Evolutionary conservation across 2,113 vertebrate species (phyloP), one percentile per base, ranked within the genome.

Genomic region (Anoura caudifer): DNA sequence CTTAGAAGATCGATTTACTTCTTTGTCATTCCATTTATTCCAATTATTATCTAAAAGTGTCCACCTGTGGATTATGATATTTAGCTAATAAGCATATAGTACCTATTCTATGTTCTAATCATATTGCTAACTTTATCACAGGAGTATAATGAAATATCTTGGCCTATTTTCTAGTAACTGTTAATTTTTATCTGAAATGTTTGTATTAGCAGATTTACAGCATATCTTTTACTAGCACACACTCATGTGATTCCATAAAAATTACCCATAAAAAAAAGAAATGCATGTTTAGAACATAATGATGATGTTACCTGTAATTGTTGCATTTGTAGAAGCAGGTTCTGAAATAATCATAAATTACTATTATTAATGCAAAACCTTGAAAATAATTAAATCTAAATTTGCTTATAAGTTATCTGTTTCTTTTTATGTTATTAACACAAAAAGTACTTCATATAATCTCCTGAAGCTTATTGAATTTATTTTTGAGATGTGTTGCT

Each of bases 341-440:
- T 89, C 97, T 98, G 95, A 84, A 98, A 98, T 87, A 88, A 97
- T 50, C 12, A 85, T 19, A 91, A 63, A 33, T 61, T 38, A 86
- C 3, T 67, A 73, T 97, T 94, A 97, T 52, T 85, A 69, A 96
- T 19, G 19, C 20, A 75, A 89, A 85, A 86, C 19, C 2, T 59
- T 36, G 7, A 50, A 76, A 67, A 72, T 20, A 54, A 33, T 13
- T 77, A 65, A 33, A 73, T 79, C 50, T 90, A 22, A 61, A 87
- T 19, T 24, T 45, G 17, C 19, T 52, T 73, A 13, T 26, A n/a
- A 77, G 9, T 47, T 17, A 59, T 24, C 1, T 72, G 17, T 77
- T 31, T 65, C 59, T 80, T 65, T 75, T 73, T 19, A 52, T 52
- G 77, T 91, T n/a, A 84, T 20, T 22, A 47, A 91, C 43, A 54